Evolutionary conservation across 2,888 invertebrate genomes (phyloP).

Genomic region (Achlya flavicornis): DNA sequence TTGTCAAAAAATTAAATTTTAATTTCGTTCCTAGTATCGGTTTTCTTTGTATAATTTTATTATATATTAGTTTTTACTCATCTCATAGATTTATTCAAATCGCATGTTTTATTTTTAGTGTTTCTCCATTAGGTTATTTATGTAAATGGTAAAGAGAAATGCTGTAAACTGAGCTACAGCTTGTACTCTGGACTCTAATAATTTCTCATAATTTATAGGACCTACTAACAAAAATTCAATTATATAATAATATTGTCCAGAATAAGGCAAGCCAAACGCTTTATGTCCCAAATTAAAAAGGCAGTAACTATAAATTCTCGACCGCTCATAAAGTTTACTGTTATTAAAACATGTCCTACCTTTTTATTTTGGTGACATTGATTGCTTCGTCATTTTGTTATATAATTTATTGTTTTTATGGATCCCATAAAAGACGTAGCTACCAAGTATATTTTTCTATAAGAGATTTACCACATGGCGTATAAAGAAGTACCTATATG

Average conservation of each 20-base stretch:
- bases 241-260: neutral
- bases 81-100: too few species aligned
- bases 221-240: constrained; percentile 2
- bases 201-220: neutral
- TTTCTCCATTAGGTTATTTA: too few species aligned
- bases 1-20: too few species aligned
- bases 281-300: constrained; percentile 30
- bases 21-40: too few species aligned
- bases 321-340: constrained; percentile 34
- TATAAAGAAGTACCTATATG: constrained; percentile 1
- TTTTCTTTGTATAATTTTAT: too few species aligned
- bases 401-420: constrained; percentile 35
- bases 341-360: constrained; percentile 39
- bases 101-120: too few species aligned
- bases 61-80: too few species aligned
- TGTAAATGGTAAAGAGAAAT: too few species aligned
- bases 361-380: constrained; percentile 41
- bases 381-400: constrained; percentile 34
- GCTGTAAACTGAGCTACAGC: too few species aligned
- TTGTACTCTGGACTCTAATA: too few species aligned
- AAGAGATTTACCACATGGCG: neutral
- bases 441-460: constrained; percentile 24
- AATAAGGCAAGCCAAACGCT: neutral
- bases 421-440: constrained; percentile 16
- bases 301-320: constrained; percentile 28